phyloP scores from a whole-genome alignment of 1,140 invertebrate species.

The Latrodectus geometricus region DNA sequence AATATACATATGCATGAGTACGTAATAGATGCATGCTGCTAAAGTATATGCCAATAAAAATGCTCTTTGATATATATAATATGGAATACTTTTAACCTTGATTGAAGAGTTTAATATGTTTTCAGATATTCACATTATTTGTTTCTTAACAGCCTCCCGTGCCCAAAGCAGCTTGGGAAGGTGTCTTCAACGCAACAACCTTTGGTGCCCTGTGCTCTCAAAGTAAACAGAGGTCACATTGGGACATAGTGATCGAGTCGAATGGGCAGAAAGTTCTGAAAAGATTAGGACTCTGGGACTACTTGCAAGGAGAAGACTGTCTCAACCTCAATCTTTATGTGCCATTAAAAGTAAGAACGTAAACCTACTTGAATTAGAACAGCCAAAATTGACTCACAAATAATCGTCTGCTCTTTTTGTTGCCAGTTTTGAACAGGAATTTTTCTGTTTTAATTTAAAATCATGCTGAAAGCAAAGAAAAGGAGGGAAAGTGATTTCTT shows the following conservation, averaged over 20 bases:
- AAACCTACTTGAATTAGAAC: no score
- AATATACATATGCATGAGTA: no score
- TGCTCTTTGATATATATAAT: no score
- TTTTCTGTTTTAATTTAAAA: background rate
- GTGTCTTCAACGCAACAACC: constrained; percentile 29
- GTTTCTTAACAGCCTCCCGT: constrained; percentile 41
- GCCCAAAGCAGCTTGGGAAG: constrained; percentile 15
- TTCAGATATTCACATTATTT: background rate
- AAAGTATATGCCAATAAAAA: no score
- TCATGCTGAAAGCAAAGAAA: no score
- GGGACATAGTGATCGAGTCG: constrained; percentile 24
- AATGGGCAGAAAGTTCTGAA: constrained; percentile 1
- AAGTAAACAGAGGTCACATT: constrained; percentile 28
- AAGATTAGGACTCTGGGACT: constrained; percentile 28
- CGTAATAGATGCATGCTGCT: no score
- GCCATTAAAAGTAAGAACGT: constrained; percentile 63
- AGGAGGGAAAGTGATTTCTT: background rate
- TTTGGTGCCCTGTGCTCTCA: constrained; percentile 49
- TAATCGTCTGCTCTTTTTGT: no score
- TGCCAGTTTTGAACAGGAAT: no score
- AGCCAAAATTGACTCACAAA: no score
- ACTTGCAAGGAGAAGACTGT: constrained; percentile 67
- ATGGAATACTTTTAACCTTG: no score
- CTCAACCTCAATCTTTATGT: constrained; percentile 67
- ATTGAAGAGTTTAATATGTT: no score